These are phyloP conservation scores for Bellardia bayeri DNA, from an alignment of 2,888 invertebrate genomes.

Conservation along the genomic window DNA sequence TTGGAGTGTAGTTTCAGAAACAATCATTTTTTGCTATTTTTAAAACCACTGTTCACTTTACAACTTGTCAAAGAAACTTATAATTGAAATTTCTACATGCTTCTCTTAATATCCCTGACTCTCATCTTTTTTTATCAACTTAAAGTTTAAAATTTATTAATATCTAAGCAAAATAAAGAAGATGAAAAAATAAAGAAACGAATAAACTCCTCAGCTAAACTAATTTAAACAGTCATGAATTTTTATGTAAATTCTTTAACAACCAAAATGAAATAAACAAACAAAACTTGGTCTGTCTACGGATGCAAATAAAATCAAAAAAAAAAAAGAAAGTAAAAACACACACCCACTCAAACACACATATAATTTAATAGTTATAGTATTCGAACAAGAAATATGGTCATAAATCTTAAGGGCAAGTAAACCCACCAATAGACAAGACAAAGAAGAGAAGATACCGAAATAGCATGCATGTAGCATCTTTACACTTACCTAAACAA, in stretches of 20 bases:
- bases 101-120: conserved; percentile 35
- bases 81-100: conserved; percentile 70
- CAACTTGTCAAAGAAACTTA: conserved; percentile 50
- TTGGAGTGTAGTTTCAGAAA: no score
- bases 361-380: not conserved
- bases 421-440: not conserved
- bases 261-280: conserved; percentile 66
- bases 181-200: not conserved
- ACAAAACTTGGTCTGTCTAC: conserved; percentile 66
- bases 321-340: not conserved
- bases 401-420: conserved; percentile 67
- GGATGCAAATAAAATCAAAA: not conserved
- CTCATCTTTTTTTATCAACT: conserved; percentile 60
- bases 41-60: conserved; percentile 32
- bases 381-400: conserved; percentile 34
- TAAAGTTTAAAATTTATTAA: conserved; percentile 71
- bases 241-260: conserved; percentile 81
- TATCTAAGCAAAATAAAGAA: conserved; percentile 60
- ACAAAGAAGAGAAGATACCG: no score
- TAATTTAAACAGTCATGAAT: conserved; percentile 80
- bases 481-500: no score
- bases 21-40: no score
- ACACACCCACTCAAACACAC: not conserved
- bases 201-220: conserved; percentile 61
- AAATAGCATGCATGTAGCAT: no score